Evolutionary conservation across 2,113 vertebrate genomes (phyloP).

Genomic region (Columba livia): DNA sequence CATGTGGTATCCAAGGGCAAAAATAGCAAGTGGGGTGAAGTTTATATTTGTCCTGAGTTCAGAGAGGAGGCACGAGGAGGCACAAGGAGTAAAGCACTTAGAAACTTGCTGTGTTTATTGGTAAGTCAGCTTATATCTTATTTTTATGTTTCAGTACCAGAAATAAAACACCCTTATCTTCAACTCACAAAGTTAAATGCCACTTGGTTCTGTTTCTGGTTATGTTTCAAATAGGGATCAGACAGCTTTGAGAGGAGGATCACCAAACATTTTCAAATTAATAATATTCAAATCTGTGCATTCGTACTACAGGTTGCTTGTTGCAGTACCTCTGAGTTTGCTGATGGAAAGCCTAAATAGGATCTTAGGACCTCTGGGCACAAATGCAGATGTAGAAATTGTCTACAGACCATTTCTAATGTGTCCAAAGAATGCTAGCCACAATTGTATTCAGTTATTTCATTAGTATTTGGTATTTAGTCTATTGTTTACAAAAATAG

Average conservation of each 20-base stretch:
- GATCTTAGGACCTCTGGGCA: not conserved
- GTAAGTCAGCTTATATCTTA: not conserved
- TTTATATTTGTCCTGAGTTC: not conserved
- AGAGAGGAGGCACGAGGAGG: not conserved
- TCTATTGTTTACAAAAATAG: not conserved
- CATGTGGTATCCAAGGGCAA: accelerated
- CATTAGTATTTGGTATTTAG: not conserved
- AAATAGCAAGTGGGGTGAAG: not conserved
- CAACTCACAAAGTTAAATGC: not conserved
- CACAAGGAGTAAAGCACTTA: not conserved
- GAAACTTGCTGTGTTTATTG: not conserved
- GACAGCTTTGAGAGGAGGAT: not conserved
- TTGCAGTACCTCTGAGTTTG: not conserved
- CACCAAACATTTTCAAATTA: not conserved
- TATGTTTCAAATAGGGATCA: not conserved
- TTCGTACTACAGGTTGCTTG: not conserved
- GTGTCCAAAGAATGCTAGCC: not conserved
- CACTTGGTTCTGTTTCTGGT: not conserved
- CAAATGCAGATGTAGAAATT: not conserved
- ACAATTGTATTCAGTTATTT: not conserved
- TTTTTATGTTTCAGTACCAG: not conserved
- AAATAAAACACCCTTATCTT: not conserved
- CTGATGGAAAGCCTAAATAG: not conserved
- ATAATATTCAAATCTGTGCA: not conserved
- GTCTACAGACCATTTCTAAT: not conserved